Conservation (phyloP, 2,797 vertebrate species). For the Mormyrus proboscirostris region DNA sequence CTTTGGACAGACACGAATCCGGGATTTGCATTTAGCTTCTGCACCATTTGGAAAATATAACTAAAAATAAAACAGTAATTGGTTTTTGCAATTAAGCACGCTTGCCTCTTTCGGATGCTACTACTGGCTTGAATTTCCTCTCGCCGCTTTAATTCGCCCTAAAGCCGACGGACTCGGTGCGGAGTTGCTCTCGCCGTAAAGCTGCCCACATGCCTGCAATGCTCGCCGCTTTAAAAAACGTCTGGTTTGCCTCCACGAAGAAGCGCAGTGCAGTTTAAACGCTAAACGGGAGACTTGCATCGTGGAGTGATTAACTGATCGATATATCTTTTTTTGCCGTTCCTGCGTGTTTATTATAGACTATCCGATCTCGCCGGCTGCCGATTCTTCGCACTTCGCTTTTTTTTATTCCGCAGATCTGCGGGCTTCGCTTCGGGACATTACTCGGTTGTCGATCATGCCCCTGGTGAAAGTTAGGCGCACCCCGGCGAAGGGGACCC, state of each 20-base stretch:
- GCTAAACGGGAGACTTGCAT: constrained; percentile 20
- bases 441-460: constrained; percentile 39
- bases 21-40: constrained; percentile 37
- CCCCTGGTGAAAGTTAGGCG: constrained; percentile 57
- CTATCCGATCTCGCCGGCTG: constrained; percentile 29
- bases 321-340: constrained; percentile 22
- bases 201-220: constrained; percentile 39
- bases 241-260: constrained; percentile 28
- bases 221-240: constrained; percentile 30
- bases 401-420: constrained; percentile 28
- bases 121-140: constrained; percentile 26
- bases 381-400: constrained; percentile 28
- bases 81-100: constrained; percentile 47
- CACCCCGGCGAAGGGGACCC: constrained; percentile 46
- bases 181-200: constrained; percentile 42
- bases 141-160: constrained; percentile 27
- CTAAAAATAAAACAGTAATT: constrained; percentile 49
- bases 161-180: constrained; percentile 37
- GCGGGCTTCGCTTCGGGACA: constrained; percentile 40
- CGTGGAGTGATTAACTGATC: constrained; percentile 30
- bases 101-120: constrained; percentile 48
- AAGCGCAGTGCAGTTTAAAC: constrained; percentile 29
- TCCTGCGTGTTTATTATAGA: constrained; percentile 19
- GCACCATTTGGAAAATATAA: constrained; percentile 46
- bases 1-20: constrained; percentile 44